These are phyloP conservation scores for Himalopsyche anomala DNA, from an alignment of 2,888 invertebrate species.

Conservation along the genomic window DNA sequence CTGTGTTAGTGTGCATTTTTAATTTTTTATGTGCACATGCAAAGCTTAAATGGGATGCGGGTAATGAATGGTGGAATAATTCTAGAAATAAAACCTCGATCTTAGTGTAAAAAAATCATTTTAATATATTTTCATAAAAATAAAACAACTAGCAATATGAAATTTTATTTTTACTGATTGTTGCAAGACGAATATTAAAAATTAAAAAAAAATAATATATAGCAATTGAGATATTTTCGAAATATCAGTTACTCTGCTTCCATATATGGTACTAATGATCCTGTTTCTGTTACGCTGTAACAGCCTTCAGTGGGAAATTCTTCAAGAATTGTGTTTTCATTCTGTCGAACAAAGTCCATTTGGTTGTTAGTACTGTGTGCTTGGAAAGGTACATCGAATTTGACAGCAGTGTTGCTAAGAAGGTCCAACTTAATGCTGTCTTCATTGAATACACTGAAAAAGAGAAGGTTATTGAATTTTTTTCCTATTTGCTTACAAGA, in stretches of 20 bases:
- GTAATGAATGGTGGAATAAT: no score
- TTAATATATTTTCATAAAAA: no score
- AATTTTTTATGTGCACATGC: no score
- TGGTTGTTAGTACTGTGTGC: neutral
- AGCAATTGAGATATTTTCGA: neutral
- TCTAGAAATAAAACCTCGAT: no score
- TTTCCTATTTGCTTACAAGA: no score
- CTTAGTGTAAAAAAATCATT: no score
- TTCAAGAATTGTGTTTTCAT: slow-evolving; percentile 34
- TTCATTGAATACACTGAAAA: slow-evolving; percentile 51
- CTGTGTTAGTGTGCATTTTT: no score
- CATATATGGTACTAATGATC: slow-evolving; percentile 69
- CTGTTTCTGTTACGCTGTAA: slow-evolving; percentile 72
- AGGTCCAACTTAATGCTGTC: slow-evolving; percentile 41
- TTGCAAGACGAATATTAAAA: no score
- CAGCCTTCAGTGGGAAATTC: slow-evolving; percentile 68
- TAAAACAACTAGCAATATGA: no score
- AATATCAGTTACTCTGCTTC: slow-evolving; percentile 36
- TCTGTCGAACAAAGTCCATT: neutral
- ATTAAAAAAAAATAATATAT: neutral
- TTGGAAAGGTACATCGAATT: slow-evolving; percentile 12
- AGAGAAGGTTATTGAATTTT: neutral
- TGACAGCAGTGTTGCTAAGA: neutral
- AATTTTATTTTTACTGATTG: no score
- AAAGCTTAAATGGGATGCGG: no score